Evolutionary conservation across 1,140 invertebrate genomes (phyloP).

Genomic region (Meteorus sp.): DNA sequence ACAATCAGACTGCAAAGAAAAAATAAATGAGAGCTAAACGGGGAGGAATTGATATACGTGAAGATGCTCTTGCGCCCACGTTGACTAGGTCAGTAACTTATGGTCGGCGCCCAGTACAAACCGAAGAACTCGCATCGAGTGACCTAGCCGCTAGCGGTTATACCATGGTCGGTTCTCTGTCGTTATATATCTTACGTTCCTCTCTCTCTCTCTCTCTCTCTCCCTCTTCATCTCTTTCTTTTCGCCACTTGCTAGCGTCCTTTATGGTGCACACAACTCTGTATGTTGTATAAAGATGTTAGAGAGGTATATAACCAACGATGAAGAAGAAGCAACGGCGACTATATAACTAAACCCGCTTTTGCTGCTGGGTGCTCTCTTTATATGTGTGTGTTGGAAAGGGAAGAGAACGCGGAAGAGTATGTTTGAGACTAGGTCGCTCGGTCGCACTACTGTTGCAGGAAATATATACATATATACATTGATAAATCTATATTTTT

Average conservation of each 20-base stretch:
- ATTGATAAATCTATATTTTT: constrained; percentile 18
- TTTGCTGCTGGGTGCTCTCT: constrained; percentile 24
- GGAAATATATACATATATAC: too few species aligned
- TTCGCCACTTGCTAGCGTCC: constrained; percentile 2
- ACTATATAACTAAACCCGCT: too few species aligned
- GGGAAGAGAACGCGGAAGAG: constrained; percentile 58
- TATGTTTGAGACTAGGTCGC: constrained; percentile 57
- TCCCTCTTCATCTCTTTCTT: constrained; percentile 4
- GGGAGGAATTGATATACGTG: constrained; percentile 10
- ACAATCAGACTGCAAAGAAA: neutral
- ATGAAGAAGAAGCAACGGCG: too few species aligned
- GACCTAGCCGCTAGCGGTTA: constrained; percentile 45
- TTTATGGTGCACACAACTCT: constrained; percentile 28
- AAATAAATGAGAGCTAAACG: neutral
- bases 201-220: too few species aligned
- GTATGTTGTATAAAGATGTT: too few species aligned
- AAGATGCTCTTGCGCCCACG: constrained; percentile 23
- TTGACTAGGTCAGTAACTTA: constrained; percentile 49
- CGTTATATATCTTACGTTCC: too few species aligned
- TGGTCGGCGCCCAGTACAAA: constrained; percentile 29
- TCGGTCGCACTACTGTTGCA: constrained; percentile 56
- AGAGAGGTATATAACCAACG: too few species aligned
- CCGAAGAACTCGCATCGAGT: constrained; percentile 32
- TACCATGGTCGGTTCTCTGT: too few species aligned
- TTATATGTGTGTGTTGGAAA: constrained; percentile 41